phyloP scores from a whole-genome alignment of 2,888 invertebrate species.

The Chrysotoxum bicinctum region DNA sequence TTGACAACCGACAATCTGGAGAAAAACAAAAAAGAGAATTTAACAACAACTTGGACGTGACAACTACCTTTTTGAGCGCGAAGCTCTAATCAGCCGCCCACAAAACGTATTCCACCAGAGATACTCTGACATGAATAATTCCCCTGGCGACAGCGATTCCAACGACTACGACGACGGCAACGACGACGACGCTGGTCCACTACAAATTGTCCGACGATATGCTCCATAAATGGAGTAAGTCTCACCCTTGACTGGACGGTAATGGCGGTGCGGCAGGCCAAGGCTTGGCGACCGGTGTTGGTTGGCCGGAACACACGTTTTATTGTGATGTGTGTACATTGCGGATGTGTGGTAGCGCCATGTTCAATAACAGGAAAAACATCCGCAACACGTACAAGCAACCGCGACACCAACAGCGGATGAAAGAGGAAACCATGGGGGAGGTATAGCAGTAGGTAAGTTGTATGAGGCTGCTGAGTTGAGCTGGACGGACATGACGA shows the following conservation, averaged over 20 bases:
- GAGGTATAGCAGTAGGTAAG: conserved; percentile 11
- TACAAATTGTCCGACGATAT: conserved; percentile 42
- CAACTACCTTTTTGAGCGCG: conserved; percentile 43
- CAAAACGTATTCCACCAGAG: conserved; percentile 53
- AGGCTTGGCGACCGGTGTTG: not conserved
- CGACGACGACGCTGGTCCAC: conserved; percentile 14
- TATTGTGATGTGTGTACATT: conserved; percentile 31
- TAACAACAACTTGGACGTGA: conserved; percentile 60
- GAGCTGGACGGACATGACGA: conserved; percentile 44
- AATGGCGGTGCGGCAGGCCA: not conserved
- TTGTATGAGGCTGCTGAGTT: not conserved
- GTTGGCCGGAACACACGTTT: conserved; percentile 17
- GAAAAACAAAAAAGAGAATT: conserved; percentile 18
- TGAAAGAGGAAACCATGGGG: conserved; percentile 32
- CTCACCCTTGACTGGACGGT: conserved; percentile 38
- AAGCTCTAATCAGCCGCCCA: conserved; percentile 61
- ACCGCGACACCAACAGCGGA: conserved; percentile 33
- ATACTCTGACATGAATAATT: conserved; percentile 59
- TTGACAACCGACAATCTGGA: conserved; percentile 42
- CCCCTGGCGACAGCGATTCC: conserved; percentile 31
- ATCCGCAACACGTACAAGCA: conserved; percentile 68
- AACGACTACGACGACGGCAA: not conserved
- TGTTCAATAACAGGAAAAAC: conserved; percentile 62
- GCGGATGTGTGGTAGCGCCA: conserved; percentile 53
- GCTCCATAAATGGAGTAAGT: conserved; percentile 59